These are phyloP conservation scores for Pseudolaguvia tuberculata DNA, from an alignment of 2,113 vertebrate genomes.

Conservation along the genomic window DNA sequence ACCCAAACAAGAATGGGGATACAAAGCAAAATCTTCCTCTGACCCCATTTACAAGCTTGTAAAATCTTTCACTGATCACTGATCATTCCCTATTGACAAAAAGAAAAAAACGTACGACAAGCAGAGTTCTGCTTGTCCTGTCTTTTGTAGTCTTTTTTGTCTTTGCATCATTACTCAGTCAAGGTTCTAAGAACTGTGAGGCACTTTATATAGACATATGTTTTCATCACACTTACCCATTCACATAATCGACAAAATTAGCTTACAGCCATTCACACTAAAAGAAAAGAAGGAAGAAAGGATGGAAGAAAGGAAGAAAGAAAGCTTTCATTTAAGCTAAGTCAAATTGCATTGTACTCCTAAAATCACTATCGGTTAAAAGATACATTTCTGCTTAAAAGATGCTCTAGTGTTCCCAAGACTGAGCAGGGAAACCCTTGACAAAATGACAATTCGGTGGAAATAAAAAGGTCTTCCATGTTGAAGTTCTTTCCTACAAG, in stretches of 20 bases:
- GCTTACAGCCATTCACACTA: conserved; percentile 71
- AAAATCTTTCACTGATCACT: conserved; percentile 13
- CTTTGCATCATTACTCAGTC: conserved; percentile 72
- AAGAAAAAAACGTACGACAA: conserved; percentile 10
- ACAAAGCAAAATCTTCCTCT: conserved; percentile 51
- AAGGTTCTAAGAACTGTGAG: conserved; percentile 99
- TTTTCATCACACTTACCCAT: conserved; percentile 57
- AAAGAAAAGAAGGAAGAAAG: conserved; percentile 50
- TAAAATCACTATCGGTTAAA: conserved; percentile 44
- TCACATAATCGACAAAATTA: conserved; percentile 62
- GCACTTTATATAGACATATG: conserved; percentile 99
- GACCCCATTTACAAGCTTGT: neutral
- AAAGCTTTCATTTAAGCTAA: conserved; percentile 47
- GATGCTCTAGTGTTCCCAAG: conserved; percentile 65
- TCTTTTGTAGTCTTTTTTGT: conserved; percentile 42
- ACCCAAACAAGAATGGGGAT: conserved; percentile 17
- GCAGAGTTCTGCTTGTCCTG: conserved; percentile 27
- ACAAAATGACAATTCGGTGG: conserved; percentile 49
- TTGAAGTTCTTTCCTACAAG: conserved; percentile 77
- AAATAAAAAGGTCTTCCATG: conserved; percentile 55
- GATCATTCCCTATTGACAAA: conserved; percentile 12
- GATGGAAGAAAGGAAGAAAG: conserved; percentile 33
- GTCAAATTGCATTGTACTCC: conserved; percentile 49
- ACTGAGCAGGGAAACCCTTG: conserved; percentile 55
- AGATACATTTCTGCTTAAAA: conserved; percentile 61